These are phyloP conservation scores for Girardinichthys multiradiatus DNA, from an alignment of 2,113 vertebrate genomes.

Conservation along the genomic window DNA sequence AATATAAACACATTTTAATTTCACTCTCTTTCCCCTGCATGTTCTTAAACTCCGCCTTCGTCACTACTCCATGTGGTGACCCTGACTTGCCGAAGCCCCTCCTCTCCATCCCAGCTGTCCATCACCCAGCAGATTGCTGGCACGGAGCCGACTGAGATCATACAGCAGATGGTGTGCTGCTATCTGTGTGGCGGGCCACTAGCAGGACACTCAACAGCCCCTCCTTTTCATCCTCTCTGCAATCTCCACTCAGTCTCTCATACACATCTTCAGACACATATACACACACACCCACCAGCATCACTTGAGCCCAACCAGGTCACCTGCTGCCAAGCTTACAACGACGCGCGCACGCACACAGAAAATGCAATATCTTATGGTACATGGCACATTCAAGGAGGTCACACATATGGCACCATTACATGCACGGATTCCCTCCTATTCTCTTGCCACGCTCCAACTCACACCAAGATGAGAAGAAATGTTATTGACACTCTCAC, in stretches of 20 bases:
- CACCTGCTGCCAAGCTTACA: constrained; percentile 68
- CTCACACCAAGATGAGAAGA: constrained; percentile 64
- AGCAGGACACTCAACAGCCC: constrained; percentile 69
- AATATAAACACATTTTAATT: constrained; percentile 38
- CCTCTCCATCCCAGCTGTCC: constrained; percentile 58
- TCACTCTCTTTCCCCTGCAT: not conserved
- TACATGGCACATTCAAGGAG: constrained; percentile 72
- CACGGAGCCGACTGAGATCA: constrained; percentile 63
- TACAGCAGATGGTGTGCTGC: constrained; percentile 79
- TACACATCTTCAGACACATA: constrained; percentile 39
- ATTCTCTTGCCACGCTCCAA: constrained; percentile 49
- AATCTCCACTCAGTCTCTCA: constrained; percentile 40
- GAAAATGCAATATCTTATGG: constrained; percentile 56
- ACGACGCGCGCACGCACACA: constrained; percentile 37
- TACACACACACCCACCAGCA: constrained; percentile 59
- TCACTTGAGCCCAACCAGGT: constrained; percentile 68
- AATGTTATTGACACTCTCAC: constrained; percentile 73
- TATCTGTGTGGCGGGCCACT: constrained; percentile 72
- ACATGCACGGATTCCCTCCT: constrained; percentile 71
- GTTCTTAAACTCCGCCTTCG: constrained; percentile 25
- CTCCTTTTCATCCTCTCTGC: constrained; percentile 46
- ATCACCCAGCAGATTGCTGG: constrained; percentile 76
- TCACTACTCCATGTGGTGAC: constrained; percentile 31
- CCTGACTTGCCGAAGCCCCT: constrained; percentile 17
- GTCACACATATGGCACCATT: constrained; percentile 77